A percentile compares a stretch with the other conserved stretches of the same genome.
Conservation (phyloP, 2,113 vertebrate genomes). For the Chionomys nivalis region DNA sequence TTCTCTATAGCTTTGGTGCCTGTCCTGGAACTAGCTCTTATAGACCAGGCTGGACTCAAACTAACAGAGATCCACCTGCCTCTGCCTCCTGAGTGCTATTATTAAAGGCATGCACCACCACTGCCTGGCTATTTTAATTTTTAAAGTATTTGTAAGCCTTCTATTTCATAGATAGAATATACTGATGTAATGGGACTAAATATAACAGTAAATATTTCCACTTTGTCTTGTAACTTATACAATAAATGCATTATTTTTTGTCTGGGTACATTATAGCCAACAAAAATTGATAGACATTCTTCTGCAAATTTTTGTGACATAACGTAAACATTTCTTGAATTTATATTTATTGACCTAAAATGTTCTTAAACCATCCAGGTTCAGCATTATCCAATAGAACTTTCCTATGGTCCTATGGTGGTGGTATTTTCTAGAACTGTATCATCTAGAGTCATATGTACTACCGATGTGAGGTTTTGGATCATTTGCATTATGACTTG, state of each 20-base stretch:
- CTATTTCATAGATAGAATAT: not conserved
- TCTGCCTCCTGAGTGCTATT: too few species aligned
- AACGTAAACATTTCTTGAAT: conserved; percentile 13
- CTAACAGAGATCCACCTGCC: too few species aligned
- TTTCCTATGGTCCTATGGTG: not conserved
- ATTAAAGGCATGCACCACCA: too few species aligned
- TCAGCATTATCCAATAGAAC: not conserved
- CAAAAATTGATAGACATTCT: not conserved
- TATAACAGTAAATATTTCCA: not conserved
- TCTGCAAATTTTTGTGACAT: not conserved
- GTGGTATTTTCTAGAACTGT: conserved; percentile 1
- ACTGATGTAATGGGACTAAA: not conserved
- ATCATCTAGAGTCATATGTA: not conserved
- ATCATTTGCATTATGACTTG: not conserved
- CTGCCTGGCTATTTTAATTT: not conserved
- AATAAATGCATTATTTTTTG: not conserved
- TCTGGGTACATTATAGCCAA: not conserved
- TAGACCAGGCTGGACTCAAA: too few species aligned
- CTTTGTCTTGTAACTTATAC: not conserved
- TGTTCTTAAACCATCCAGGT: not conserved
- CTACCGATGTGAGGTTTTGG: not conserved
- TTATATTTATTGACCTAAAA: conserved; percentile 29
- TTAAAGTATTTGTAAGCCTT: not conserved
- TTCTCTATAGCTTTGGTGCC: too few species aligned
- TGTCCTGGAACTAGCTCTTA: too few species aligned